These are phyloP conservation scores for Cantharis lateralis DNA, from an alignment of 2,888 invertebrate genomes.

Conservation along the genomic window DNA sequence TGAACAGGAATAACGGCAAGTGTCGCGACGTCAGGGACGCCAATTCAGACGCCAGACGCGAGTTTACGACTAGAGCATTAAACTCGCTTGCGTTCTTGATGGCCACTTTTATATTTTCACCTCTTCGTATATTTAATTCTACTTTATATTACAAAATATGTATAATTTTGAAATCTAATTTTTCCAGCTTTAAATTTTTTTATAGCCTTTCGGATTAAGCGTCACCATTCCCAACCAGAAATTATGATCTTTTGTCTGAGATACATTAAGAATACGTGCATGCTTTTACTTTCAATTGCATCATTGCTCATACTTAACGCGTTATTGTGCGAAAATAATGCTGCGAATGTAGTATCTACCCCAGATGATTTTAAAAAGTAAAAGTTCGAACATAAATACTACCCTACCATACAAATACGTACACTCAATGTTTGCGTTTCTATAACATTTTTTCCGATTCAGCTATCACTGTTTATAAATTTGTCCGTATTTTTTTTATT, in stretches of 20 bases:
- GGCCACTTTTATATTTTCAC: constrained; percentile 32
- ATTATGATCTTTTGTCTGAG: background rate
- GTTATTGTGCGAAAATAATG: background rate
- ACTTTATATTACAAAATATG: constrained; percentile 26
- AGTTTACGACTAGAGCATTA: constrained; percentile 39
- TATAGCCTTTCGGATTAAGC: background rate
- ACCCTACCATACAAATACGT: background rate
- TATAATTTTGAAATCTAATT: constrained; percentile 16
- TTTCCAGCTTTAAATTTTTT: background rate
- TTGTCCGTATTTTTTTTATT: background rate
- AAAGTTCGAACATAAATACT: background rate
- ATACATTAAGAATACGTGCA: background rate
- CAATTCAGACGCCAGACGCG: constrained; percentile 41
- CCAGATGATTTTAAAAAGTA: background rate
- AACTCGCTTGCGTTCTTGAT: constrained; percentile 34
- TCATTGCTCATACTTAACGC: background rate
- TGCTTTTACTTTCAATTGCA: background rate
- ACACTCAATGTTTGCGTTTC: background rate
- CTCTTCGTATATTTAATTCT: constrained; percentile 22
- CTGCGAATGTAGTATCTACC: background rate
- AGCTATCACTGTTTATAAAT: background rate
- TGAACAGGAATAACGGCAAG: constrained; percentile 40
- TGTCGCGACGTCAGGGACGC: constrained; percentile 41
- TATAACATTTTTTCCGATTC: background rate
- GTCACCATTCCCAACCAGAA: background rate